Conservation (phyloP, 1,140 invertebrate species). For the Cotesia vestalis region DNA sequence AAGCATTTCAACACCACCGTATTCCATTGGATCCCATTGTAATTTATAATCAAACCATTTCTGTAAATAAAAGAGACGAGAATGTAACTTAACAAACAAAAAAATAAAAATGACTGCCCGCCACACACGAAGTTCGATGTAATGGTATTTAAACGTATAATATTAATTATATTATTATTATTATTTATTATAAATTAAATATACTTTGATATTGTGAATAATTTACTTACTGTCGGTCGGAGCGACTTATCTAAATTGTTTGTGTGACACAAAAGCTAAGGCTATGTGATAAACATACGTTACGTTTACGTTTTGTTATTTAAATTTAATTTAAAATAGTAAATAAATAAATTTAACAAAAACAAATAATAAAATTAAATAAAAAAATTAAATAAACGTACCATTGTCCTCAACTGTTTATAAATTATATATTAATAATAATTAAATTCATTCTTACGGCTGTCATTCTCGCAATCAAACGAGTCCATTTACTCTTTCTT, state of each 20-base stretch:
- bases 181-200: slow-evolving; percentile 24
- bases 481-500: background rate
- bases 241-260: slow-evolving; percentile 47
- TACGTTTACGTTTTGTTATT: slow-evolving; percentile 24
- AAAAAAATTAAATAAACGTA: slow-evolving; percentile 16
- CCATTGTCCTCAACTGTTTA: background rate
- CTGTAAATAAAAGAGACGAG: slow-evolving; percentile 67
- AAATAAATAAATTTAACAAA: background rate
- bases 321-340: background rate
- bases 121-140: slow-evolving; percentile 10
- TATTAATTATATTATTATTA: slow-evolving; percentile 20
- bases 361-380: slow-evolving; percentile 12
- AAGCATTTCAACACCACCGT: slow-evolving; percentile 90
- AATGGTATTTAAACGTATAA: background rate
- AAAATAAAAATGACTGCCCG: slow-evolving; percentile 1
- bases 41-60: slow-evolving; percentile 96
- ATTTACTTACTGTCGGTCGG: slow-evolving; percentile 39
- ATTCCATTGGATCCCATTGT: slow-evolving; percentile 91
- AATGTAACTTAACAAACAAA: background rate
- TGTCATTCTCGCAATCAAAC: background rate
- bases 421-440: background rate
- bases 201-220: slow-evolving; percentile 36
- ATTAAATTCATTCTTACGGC: slow-evolving; percentile 3
- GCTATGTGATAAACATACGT: slow-evolving; percentile 27
- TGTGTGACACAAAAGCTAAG: slow-evolving; percentile 61